These are phyloP conservation scores for Manacus vitellinus DNA, from an alignment of 2,113 vertebrate genomes.

Conservation along the genomic window DNA sequence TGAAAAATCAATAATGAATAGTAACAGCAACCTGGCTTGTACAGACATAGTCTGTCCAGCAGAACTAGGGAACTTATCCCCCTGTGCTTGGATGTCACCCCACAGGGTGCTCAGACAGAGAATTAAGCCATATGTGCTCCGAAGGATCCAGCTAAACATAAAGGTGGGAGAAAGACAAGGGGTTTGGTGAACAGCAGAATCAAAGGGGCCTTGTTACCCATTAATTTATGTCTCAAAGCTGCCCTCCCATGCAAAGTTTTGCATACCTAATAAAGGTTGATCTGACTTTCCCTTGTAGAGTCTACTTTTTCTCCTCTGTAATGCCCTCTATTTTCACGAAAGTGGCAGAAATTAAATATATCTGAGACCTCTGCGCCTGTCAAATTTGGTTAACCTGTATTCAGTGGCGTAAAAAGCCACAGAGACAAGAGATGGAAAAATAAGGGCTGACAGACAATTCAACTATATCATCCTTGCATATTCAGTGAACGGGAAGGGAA, in stretches of 20 bases:
- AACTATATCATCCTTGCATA: not conserved
- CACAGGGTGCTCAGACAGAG: not conserved
- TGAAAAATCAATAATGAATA: not conserved
- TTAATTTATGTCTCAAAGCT: not conserved
- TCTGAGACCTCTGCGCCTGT: not conserved
- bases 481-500: not conserved
- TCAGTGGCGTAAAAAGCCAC: not conserved
- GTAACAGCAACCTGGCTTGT: not conserved
- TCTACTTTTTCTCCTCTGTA: not conserved
- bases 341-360: slow-evolving; percentile 36
- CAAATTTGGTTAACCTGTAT: slow-evolving; percentile 13
- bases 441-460: not conserved
- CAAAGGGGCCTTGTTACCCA: not conserved
- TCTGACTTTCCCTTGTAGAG: not conserved
- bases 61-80: not conserved
- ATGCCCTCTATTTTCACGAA: not conserved
- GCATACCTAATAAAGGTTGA: not conserved
- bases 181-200: not conserved
- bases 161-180: not conserved
- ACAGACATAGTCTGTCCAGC: not conserved
- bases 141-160: not conserved
- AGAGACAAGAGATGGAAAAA: slow-evolving; percentile 16
- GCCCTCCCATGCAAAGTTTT: not conserved
- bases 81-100: not conserved
- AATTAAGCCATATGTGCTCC: not conserved